Percentiles rank a stretch among this genome's conserved stretches.
phyloP scores from a whole-genome alignment of 1,140 invertebrate species.

The Rhizoglyphus robini region DNA sequence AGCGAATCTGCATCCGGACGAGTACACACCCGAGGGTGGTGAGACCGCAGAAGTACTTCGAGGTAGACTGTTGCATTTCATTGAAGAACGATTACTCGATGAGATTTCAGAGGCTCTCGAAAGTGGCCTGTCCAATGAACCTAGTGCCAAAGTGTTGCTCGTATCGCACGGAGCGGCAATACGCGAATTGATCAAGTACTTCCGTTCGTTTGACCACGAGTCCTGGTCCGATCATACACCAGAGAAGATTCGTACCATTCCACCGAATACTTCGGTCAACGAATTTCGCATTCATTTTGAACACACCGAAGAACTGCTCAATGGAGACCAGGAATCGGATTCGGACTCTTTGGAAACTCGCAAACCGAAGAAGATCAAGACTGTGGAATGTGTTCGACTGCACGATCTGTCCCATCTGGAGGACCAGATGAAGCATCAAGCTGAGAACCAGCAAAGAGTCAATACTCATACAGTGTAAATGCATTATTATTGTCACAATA shows the following conservation, averaged over 20 bases:
- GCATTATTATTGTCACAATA: background rate
- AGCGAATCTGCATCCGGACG: conserved; percentile 4
- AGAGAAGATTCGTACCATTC: background rate
- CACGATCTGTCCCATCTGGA: conserved; percentile 2
- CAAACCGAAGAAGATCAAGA: background rate
- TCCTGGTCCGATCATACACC: background rate
- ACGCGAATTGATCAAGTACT: conserved; percentile 18
- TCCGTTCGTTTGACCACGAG: background rate
- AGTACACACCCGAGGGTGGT: conserved; percentile 16
- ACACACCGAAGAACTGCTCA: too few relatives aligned
- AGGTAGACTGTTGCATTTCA: conserved; percentile 7
- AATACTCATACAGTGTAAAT: background rate
- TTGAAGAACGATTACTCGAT: conserved; percentile 4
- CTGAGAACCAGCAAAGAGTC: background rate
- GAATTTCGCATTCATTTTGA: conserved; percentile 14
- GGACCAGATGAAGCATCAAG: background rate
- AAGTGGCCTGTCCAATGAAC: too few relatives aligned
- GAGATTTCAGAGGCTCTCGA: background rate
- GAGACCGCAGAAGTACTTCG: conserved; percentile 11
- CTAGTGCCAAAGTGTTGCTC: conserved; percentile 9
- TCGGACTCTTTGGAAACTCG: too few relatives aligned
- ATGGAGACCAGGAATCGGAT: too few relatives aligned
- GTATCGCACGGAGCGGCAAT: conserved; percentile 21
- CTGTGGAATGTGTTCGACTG: background rate
- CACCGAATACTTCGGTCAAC: conserved; percentile 22